A percentile compares a stretch with the other conserved stretches of the same genome.
These are phyloP conservation scores for Cyclopterus lumpus DNA, from an alignment of 2,797 vertebrate genomes.

Conservation along the genomic window DNA sequence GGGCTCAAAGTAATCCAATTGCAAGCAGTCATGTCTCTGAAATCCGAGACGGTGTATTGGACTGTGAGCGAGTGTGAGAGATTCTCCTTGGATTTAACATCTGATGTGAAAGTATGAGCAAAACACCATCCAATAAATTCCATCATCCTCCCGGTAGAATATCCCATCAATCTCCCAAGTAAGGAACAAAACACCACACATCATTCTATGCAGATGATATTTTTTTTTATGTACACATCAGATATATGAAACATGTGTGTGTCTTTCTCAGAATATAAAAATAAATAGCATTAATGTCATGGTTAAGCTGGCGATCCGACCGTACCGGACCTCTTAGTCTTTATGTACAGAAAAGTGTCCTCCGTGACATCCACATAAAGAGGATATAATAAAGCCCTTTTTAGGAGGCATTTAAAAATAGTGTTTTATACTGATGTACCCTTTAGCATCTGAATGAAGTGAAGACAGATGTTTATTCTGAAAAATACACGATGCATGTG, in stretches of 20 bases:
- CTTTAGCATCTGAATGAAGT: neutral
- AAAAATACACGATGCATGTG: too few relatives aligned
- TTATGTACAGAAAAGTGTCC: too few relatives aligned
- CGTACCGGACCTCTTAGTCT: neutral
- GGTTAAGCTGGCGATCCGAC: neutral
- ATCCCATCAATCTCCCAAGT: neutral
- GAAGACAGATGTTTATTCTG: too few relatives aligned
- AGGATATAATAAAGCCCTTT: neutral
- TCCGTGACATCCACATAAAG: neutral
- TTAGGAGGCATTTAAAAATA: neutral
- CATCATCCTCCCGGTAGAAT: neutral
- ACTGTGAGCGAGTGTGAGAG: neutral
- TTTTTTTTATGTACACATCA: neutral
- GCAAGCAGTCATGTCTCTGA: constrained; percentile 1
- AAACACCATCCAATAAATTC: neutral
- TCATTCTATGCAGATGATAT: constrained; percentile 16
- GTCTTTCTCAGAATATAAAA: neutral
- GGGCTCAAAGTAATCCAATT: neutral
- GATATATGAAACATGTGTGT: neutral
- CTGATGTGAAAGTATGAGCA: neutral
- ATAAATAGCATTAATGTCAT: neutral
- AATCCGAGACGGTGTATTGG: neutral
- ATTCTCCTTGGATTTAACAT: neutral
- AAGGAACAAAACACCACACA: neutral
- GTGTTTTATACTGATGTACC: neutral